These are phyloP conservation scores for Margarornis squamiger DNA, from an alignment of 2,797 vertebrate species.

Conservation along the genomic window DNA sequence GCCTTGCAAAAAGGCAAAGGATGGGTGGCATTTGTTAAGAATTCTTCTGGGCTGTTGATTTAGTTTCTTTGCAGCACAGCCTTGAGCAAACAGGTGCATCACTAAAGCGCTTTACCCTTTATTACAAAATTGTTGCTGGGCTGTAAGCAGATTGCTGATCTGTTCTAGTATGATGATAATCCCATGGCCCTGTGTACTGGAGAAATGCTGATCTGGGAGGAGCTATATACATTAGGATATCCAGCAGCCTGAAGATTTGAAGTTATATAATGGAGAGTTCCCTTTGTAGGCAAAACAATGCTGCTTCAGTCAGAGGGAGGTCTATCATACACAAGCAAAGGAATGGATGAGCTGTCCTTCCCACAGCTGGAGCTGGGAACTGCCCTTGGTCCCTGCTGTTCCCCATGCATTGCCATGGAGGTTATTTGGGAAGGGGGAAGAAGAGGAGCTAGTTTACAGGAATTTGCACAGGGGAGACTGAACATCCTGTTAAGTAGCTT, in stretches of 20 bases:
- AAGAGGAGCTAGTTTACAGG: background rate
- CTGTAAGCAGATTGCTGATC: background rate
- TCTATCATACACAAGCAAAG: fast-evolving
- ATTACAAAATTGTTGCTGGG: background rate
- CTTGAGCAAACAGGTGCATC: background rate
- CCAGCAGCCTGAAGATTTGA: background rate
- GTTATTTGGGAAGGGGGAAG: background rate
- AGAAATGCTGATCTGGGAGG: background rate
- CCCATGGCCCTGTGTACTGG: background rate
- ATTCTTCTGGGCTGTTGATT: background rate
- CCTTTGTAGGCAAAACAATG: background rate
- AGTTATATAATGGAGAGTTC: background rate
- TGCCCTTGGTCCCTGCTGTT: background rate
- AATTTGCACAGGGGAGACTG: background rate
- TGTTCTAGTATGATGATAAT: background rate
- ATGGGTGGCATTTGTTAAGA: background rate
- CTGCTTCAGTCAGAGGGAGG: background rate
- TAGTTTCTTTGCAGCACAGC: background rate
- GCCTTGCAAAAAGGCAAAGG: fast-evolving
- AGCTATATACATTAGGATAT: background rate
- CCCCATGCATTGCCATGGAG: no score
- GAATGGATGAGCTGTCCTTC: background rate
- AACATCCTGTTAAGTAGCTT: background rate
- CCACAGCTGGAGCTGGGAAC: background rate
- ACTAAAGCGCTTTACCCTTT: background rate